Evolutionary conservation across 1,140 invertebrate genomes (phyloP).

Genomic region (Apis laboriosa): DNA sequence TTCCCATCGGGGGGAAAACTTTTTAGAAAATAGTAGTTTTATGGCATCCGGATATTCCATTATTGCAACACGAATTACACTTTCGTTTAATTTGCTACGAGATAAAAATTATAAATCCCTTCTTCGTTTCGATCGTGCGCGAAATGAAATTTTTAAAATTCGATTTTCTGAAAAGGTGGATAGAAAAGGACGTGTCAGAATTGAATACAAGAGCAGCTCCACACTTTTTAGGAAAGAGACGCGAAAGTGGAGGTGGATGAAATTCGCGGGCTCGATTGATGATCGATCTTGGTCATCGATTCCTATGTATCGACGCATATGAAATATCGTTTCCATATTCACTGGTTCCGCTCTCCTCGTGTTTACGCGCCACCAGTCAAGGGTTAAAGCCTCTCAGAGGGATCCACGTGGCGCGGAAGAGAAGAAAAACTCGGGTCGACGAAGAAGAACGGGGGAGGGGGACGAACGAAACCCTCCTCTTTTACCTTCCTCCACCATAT

Average conservation of each 20-base stretch:
- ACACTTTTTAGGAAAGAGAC: too few relatives aligned
- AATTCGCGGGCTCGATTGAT: background rate
- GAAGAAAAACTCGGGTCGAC: background rate
- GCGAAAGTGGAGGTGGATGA: background rate
- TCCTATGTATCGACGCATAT: conserved; percentile 43
- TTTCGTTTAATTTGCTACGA: too few relatives aligned
- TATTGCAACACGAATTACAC: too few relatives aligned
- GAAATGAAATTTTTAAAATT: too few relatives aligned
- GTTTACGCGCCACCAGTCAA: conserved; percentile 58
- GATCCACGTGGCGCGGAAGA: conserved; percentile 4
- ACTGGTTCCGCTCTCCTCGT: conserved; percentile 42
- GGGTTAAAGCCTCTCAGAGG: conserved; percentile 39
- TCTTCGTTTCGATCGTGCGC: too few relatives aligned
- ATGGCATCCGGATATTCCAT: too few relatives aligned
- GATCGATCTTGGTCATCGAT: conserved; percentile 39
- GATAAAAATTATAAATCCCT: too few relatives aligned
- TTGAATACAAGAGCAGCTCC: background rate
- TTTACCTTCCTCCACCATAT: conserved; percentile 38
- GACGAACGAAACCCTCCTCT: conserved; percentile 26
- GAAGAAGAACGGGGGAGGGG: background rate
- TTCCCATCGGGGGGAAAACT: background rate
- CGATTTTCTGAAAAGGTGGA: too few relatives aligned
- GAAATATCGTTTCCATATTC: conserved; percentile 51
- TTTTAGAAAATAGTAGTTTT: too few relatives aligned
- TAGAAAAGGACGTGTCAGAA: background rate